Conservation (phyloP, 2,113 vertebrate genomes). For the Lampris incognitus region DNA sequence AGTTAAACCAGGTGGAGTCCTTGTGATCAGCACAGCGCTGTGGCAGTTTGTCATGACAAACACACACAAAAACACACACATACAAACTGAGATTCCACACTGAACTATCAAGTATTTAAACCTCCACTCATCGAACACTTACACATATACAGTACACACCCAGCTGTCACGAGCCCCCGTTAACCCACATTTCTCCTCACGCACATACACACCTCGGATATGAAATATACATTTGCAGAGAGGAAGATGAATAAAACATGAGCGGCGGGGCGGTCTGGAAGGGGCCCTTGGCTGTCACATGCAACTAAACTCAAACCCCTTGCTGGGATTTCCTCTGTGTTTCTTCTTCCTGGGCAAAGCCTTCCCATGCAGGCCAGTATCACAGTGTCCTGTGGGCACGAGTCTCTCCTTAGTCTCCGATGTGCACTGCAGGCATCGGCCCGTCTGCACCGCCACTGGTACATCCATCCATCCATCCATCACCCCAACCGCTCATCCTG, state of each 20-base stretch:
- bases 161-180: background rate
- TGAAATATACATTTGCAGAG: constrained; percentile 65
- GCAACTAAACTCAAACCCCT: constrained; percentile 49
- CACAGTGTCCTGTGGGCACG: too few species aligned
- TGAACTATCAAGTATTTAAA: too few species aligned
- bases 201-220: constrained; percentile 25
- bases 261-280: constrained; percentile 30
- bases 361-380: too few species aligned
- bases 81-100: background rate
- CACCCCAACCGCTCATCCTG: too few species aligned
- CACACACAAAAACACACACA: constrained; percentile 18
- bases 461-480: too few species aligned
- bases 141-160: background rate
- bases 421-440: too few species aligned
- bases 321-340: constrained; percentile 37
- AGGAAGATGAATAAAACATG: constrained; percentile 71
- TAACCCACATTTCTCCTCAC: constrained; percentile 13
- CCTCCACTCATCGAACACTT: too few species aligned
- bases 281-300: constrained; percentile 56
- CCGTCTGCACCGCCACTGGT: too few species aligned
- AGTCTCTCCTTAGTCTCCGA: too few species aligned
- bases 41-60: constrained; percentile 17
- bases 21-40: constrained; percentile 36
- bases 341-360: too few species aligned
- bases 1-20: constrained; percentile 51